Evolutionary conservation across 2,113 vertebrate genomes (phyloP), one percentile per base, ranked within the genome.

Genomic region (Hemibagrus wyckioides): DNA sequence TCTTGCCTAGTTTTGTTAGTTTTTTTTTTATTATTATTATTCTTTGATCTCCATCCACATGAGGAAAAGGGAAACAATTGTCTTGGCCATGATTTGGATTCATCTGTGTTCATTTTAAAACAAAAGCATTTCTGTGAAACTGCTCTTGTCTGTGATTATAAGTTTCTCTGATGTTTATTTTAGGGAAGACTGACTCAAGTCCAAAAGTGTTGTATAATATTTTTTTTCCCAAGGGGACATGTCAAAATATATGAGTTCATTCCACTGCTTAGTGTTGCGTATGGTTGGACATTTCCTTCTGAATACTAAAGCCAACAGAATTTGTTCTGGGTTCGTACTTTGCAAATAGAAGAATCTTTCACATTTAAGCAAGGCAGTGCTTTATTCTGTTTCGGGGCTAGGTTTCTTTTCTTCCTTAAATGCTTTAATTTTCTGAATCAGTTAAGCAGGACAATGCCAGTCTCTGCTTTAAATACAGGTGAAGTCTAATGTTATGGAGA

Each of bases 341-440:
- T 39, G 11, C 21, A 17, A 15, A 81, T 44, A 81, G 33, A 71
- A 57, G 41, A 80, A 76, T 90, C 86, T 89, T 91, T 86, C 57
- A 89, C 71, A 85, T 90, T 85, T 65, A 92, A 90, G 91, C 91
- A 91, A 90, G 89, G 88, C 10, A 50, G 63, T 67, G 86, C 81
- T 82, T 90, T 88, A 84, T 90, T 92, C 89, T 82, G 90, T 91
- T 89, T 89, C 87, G 88, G 84, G 83, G 52, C 21, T 21, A 69
- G 81, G 79, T 80, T 80, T 89, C 39, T 88, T 88, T 84, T 89
- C 41, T 41, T 85, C 80, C 85, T 91, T 71, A 88, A 89, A 85
- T 88, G 79, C 56, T 95, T 94, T 94, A 92, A 95, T 95, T 95
- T 95, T 95, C 93, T 95, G 92, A 95, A 90, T 92, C 93, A 94